These are phyloP conservation scores for Drosophila mayaguana DNA, from an alignment of 2,888 invertebrate species.

Conservation along the genomic window DNA sequence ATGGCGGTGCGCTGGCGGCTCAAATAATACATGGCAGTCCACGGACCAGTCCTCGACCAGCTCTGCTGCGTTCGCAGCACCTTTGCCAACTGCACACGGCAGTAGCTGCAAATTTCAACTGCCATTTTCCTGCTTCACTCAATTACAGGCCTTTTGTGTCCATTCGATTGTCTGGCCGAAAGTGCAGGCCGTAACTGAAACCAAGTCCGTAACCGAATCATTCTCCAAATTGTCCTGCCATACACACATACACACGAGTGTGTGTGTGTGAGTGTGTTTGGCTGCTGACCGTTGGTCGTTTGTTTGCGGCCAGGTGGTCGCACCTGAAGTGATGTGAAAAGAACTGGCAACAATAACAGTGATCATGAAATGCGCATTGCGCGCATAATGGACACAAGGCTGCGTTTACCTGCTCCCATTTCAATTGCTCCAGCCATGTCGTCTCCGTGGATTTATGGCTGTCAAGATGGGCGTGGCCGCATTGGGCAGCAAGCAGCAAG, in stretches of 20 bases:
- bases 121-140: conserved; percentile 65
- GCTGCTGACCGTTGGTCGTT: conserved; percentile 53
- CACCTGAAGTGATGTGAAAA: conserved; percentile 29
- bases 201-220: conserved; percentile 69
- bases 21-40: conserved; percentile 24
- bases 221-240: conserved; percentile 51
- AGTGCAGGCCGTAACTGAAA: conserved; percentile 66
- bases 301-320: conserved; percentile 48
- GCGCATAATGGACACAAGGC: conserved; percentile 44
- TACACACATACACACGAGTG: neutral
- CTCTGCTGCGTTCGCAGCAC: conserved; percentile 40
- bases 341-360: conserved; percentile 53
- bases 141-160: conserved; percentile 74
- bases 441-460: conserved; percentile 49
- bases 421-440: neutral
- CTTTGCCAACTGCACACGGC: conserved; percentile 32
- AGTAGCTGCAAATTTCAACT: conserved; percentile 55
- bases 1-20: conserved; percentile 3
- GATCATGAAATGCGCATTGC: conserved; percentile 51
- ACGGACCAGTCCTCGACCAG: conserved; percentile 5
- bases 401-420: neutral
- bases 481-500: neutral
- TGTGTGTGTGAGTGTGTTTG: conserved; percentile 22
- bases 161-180: conserved; percentile 47
- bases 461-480: conserved; percentile 39